These are phyloP conservation scores for Dromococcyx pavoninus DNA, from an alignment of 2,797 vertebrate genomes.

Conservation along the genomic window DNA sequence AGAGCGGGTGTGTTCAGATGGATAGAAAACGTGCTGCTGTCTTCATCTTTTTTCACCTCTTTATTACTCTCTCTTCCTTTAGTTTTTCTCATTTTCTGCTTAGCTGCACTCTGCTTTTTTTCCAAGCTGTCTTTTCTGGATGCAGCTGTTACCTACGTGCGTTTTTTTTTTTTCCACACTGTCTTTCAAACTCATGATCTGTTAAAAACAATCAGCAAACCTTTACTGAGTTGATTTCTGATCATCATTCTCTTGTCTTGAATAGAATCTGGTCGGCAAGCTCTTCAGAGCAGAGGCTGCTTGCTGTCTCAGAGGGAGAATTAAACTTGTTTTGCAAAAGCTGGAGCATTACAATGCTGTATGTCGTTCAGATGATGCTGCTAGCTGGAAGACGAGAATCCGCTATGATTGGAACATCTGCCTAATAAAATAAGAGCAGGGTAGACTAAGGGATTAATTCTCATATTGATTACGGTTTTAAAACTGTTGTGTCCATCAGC, in stretches of 20 bases:
- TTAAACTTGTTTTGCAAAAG: not conserved
- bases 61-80: not conserved
- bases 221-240: not conserved
- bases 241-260: not conserved
- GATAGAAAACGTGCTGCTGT: not conserved
- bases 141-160: not conserved
- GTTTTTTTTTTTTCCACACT: too few species aligned
- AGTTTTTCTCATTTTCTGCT: constrained; percentile 5
- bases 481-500: not conserved
- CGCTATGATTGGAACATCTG: not conserved
- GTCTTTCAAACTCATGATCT: not conserved
- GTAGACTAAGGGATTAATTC: not conserved
- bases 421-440: not conserved
- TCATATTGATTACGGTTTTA: not conserved
- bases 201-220: not conserved
- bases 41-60: not conserved
- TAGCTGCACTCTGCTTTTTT: not conserved
- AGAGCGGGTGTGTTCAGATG: not conserved
- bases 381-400: not conserved
- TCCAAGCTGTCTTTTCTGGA: not conserved
- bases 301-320: not conserved
- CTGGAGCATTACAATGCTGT: not conserved
- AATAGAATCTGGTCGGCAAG: not conserved
- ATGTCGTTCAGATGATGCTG: not conserved
- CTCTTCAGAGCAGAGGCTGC: not conserved